phyloP scores from a whole-genome alignment of 2,797 vertebrate genomes.

The Pangasius macronema region DNA sequence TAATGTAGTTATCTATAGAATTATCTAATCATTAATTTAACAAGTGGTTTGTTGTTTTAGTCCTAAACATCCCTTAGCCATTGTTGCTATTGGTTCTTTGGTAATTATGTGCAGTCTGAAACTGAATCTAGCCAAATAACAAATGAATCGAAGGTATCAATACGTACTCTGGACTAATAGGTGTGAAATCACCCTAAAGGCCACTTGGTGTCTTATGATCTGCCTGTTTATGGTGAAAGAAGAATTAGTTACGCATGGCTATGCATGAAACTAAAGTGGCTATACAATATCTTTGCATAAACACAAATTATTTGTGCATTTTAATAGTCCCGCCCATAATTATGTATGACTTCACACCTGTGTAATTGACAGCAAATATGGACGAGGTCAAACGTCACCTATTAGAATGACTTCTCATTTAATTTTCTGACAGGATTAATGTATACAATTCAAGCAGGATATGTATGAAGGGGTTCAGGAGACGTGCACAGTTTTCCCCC shows the following conservation, averaged over 20 bases:
- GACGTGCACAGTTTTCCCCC: constrained; percentile 71
- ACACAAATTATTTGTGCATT: constrained; percentile 98
- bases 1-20: neutral
- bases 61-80: neutral
- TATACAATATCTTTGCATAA: constrained; percentile 76
- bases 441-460: constrained; percentile 81
- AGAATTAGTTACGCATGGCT: constrained; percentile 76
- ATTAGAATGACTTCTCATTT: constrained; percentile 99
- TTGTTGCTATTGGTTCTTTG: neutral
- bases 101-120: neutral
- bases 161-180: neutral
- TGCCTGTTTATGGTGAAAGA: constrained; percentile 46
- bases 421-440: constrained; percentile 94
- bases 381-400: constrained; percentile 95
- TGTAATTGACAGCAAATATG: constrained; percentile 99
- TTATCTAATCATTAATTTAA: neutral
- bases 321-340: constrained; percentile 96
- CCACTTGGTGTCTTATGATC: neutral
- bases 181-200: neutral
- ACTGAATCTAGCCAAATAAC: neutral
- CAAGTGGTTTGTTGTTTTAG: neutral
- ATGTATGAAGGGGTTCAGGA: constrained; percentile 80
- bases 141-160: neutral
- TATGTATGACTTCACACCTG: constrained; percentile 98
- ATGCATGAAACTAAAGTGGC: constrained; percentile 69